A percentile compares a stretch with the other conserved stretches of the same genome.
Evolutionary conservation across 2,113 vertebrate genomes (phyloP).

Genomic region (Takifugu flavidus): DNA sequence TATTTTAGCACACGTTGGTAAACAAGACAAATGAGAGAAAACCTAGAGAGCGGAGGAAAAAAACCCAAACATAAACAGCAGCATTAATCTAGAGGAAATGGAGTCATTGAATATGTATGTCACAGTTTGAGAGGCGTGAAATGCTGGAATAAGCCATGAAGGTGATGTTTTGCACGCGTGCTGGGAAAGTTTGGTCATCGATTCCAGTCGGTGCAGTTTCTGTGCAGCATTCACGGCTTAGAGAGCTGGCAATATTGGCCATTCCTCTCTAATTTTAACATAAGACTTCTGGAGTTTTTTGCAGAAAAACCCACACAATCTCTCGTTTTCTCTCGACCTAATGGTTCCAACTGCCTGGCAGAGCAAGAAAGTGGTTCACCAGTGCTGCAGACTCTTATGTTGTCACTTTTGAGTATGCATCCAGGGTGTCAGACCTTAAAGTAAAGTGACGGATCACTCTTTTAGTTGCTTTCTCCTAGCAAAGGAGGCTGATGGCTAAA

Average conservation of each 20-base stretch:
- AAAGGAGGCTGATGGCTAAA: slow-evolving; percentile 47
- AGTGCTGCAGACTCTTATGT: slow-evolving; percentile 34
- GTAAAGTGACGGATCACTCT: slow-evolving; percentile 59
- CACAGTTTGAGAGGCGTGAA: no score
- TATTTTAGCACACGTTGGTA: slow-evolving; percentile 59
- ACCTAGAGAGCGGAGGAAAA: slow-evolving; percentile 30
- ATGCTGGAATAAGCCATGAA: no score
- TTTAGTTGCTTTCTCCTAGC: slow-evolving; percentile 39
- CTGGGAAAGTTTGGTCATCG: slow-evolving; percentile 18
- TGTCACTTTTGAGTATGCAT: slow-evolving; percentile 53
- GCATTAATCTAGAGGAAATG: no score
- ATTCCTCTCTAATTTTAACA: slow-evolving; percentile 25
- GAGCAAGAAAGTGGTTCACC: slow-evolving; percentile 41
- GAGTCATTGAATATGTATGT: no score
- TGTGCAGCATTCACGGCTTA: slow-evolving; percentile 4
- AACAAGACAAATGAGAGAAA: slow-evolving; percentile 51
- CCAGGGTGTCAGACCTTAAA: slow-evolving; percentile 56
- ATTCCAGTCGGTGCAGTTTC: slow-evolving; percentile 7
- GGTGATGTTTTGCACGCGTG: no score
- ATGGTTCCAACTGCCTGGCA: slow-evolving; percentile 43
- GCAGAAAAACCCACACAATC: slow-evolving; percentile 4
- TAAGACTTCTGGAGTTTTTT: slow-evolving; percentile 16
- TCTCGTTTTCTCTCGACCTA: slow-evolving; percentile 14
- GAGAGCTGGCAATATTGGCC: slow-evolving; percentile 13
- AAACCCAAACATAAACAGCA: slow-evolving; percentile 30